phyloP scores from a whole-genome alignment of 2,888 invertebrate species.

The Orthosia gracilis region DNA sequence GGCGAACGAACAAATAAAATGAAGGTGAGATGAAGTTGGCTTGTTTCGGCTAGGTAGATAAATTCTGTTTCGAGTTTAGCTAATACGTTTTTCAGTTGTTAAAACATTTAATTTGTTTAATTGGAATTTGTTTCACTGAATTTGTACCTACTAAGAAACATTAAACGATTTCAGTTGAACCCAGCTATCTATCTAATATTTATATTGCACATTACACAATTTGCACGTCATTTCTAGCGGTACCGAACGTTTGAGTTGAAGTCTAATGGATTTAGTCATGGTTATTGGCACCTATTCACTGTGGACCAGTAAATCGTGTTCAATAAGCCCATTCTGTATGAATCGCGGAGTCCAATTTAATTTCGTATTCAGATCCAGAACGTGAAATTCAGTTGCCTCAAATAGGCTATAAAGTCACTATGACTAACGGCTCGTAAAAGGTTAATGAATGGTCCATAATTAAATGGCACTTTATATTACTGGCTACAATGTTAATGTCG shows the following conservation, averaged over 20 bases:
- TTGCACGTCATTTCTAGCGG: constrained; percentile 30
- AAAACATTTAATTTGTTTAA: constrained; percentile 25
- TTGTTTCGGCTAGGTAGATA: constrained; percentile 48
- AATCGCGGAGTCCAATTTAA: constrained; percentile 73
- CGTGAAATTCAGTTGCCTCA: constrained; percentile 64
- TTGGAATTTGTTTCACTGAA: constrained; percentile 10
- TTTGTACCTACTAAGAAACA: neutral
- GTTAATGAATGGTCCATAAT: constrained; percentile 40
- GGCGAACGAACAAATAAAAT: constrained; percentile 50
- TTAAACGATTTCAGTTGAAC: neutral
- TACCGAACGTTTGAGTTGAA: constrained; percentile 42
- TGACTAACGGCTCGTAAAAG: constrained; percentile 42
- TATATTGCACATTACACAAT: constrained; percentile 21
- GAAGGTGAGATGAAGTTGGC: constrained; percentile 44
- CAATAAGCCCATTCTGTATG: constrained; percentile 66
- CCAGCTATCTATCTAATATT: constrained; percentile 1
- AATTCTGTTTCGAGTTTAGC: constrained; percentile 35
- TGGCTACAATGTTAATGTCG: constrained; percentile 6
- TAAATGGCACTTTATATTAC: constrained; percentile 29
- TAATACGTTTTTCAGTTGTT: constrained; percentile 35
- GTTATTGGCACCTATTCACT: constrained; percentile 67
- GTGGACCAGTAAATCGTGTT: constrained; percentile 69
- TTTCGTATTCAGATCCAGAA: constrained; percentile 69
- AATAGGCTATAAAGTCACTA: constrained; percentile 56
- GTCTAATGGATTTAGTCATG: constrained; percentile 60